Conservation (phyloP, 2,797 vertebrate species). For the Peromyscus eremicus region DNA sequence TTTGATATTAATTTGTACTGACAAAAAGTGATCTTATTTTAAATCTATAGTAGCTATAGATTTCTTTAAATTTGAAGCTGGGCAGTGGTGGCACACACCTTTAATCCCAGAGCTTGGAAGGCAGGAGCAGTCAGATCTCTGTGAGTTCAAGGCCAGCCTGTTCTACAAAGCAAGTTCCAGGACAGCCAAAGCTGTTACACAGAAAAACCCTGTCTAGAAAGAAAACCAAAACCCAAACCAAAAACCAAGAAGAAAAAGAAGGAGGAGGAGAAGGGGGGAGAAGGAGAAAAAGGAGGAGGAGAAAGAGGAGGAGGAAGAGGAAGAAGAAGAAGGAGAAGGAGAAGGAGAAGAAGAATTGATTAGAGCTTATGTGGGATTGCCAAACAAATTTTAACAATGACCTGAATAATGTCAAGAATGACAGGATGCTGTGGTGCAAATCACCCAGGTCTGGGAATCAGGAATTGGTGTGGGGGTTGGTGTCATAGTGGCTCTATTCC, state of each 20-base stretch:
- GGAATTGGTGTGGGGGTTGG: not conserved
- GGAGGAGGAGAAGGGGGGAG: too few species aligned
- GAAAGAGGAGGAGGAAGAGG: too few species aligned
- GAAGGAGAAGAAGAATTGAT: not conserved
- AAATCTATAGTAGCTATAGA: not conserved
- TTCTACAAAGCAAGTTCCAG: not conserved
- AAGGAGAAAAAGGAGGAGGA: too few species aligned
- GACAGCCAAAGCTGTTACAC: not conserved
- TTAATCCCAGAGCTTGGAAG: not conserved
- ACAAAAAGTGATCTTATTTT: constrained; percentile 35
- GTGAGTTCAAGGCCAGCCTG: not conserved
- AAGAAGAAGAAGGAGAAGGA: not conserved
- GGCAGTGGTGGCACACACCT: not conserved
- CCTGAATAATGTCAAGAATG: constrained; percentile 53
- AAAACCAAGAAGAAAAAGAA: not conserved
- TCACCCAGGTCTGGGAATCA: constrained; percentile 32
- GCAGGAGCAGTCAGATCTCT: not conserved
- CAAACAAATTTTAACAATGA: constrained; percentile 56
- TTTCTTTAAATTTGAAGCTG: constrained; percentile 55
- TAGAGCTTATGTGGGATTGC: constrained; percentile 50
- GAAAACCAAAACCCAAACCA: not conserved
- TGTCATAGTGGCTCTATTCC: not conserved
- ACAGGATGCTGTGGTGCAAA: not conserved
- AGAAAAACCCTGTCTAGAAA: not conserved
- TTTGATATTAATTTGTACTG: constrained; percentile 46